Evolutionary conservation across 2,888 invertebrate species (phyloP).

Genomic region (Eilema griseolum): DNA sequence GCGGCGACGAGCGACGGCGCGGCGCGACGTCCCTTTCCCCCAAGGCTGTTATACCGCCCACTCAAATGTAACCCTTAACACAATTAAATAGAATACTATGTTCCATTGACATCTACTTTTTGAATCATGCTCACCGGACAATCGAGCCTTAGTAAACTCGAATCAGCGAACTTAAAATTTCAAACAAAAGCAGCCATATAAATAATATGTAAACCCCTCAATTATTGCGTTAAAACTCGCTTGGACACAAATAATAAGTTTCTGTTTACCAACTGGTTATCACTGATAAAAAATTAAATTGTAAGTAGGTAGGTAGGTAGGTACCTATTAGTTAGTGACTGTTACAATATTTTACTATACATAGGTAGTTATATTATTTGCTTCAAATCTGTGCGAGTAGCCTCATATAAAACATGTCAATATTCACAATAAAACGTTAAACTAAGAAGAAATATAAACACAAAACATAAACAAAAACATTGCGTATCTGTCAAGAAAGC

Average conservation of each 20-base stretch:
- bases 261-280: neutral
- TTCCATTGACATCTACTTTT: constrained; percentile 40
- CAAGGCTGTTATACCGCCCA: constrained; percentile 69
- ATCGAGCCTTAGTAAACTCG: constrained; percentile 57
- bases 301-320: neutral
- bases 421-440: neutral
- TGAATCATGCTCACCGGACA: constrained; percentile 63
- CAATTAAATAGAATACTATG: constrained; percentile 20
- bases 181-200: constrained; percentile 14
- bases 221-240: constrained; percentile 19
- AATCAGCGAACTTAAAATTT: constrained; percentile 35
- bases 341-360: too few species aligned
- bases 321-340: too few species aligned
- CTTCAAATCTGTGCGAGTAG: neutral
- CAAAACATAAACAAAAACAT: constrained; percentile 70
- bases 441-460: constrained; percentile 31
- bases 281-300: neutral
- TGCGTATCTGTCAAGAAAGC: constrained; percentile 66
- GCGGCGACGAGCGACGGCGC: constrained; percentile 54
- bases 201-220: neutral
- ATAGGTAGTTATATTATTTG: neutral
- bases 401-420: neutral
- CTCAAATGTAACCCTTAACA: constrained; percentile 57
- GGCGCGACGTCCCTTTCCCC: constrained; percentile 79
- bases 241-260: neutral